A percentile compares a stretch with the other conserved stretches of the same genome.
phyloP scores from a whole-genome alignment of 2,113 vertebrate genomes.

The Gobiocypris rarus region DNA sequence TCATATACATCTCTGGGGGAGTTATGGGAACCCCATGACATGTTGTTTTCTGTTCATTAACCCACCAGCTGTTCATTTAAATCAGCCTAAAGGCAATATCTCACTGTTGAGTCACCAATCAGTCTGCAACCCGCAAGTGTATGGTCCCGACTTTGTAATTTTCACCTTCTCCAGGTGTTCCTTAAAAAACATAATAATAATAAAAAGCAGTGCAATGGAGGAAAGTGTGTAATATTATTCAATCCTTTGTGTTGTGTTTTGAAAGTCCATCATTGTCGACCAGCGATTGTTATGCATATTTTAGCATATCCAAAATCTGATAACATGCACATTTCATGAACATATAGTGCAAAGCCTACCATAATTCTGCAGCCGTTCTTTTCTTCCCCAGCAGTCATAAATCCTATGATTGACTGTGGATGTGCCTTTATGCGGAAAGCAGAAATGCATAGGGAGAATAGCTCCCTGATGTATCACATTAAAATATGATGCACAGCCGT shows the following conservation, averaged over 20 bases:
- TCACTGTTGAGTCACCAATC: constrained; percentile 68
- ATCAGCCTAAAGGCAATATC: constrained; percentile 79
- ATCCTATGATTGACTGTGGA: constrained; percentile 53
- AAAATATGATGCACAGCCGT: constrained; percentile 82
- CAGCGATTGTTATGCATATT: constrained; percentile 3
- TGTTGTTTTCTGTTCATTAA: constrained; percentile 82
- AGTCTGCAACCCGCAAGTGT: constrained; percentile 59
- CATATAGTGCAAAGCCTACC: constrained; percentile 25
- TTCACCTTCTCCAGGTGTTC: constrained; percentile 18
- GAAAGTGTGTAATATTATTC: background rate
- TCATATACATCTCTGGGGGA: constrained; percentile 73
- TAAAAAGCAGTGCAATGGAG: background rate
- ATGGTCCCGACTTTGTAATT: background rate
- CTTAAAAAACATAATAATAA: background rate
- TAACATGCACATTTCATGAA: constrained; percentile 44
- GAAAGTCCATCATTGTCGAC: background rate
- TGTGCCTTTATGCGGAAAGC: constrained; percentile 59
- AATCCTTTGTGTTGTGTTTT: constrained; percentile 9
- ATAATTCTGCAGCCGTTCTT: constrained; percentile 21
- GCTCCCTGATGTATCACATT: constrained; percentile 80
- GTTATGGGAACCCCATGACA: constrained; percentile 77
- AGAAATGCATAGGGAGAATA: constrained; percentile 73
- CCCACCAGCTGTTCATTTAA: constrained; percentile 82
- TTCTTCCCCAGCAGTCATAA: constrained; percentile 34
- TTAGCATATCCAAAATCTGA: constrained; percentile 35